Base-by-base conservation (phyloP, 2,888 invertebrate species). In the Eupithecia tripunctaria region DNA sequence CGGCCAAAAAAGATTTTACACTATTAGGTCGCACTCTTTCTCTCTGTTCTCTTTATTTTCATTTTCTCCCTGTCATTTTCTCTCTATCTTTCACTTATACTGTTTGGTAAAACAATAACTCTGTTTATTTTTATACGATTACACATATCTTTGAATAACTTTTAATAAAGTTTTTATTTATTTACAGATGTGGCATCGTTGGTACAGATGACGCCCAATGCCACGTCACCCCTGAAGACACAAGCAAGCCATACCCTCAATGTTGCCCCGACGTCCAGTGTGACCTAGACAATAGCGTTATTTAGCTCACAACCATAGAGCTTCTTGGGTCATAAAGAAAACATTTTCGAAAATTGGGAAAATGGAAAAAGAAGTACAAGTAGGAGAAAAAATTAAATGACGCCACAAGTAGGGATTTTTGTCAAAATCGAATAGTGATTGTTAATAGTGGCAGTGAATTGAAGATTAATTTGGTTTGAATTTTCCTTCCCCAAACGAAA, bases 181-280 rank as follows among this genome's bases (percentile, higher is more conserved):
- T 29, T 18, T 1, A 14, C 86, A 93, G 93, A 77, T 94, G 93
- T 75, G 91, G 88, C 0, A 25, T 69, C 0, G 82, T 89, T 0
- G 2, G 0, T 3, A 82, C 85, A 0, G 72, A 81, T 0, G 87
- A 89, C 32, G 78, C 80, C 0, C 84, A 87, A 18, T 92, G 92
- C 72, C 74, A 86, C 76, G 47, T 84, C 14, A 88, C 88, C 6
- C 82, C 85, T 0, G 73, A 10, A 43, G 89, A 92, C 63, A 71
- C 80, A 1, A 87, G 82, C 21, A 86, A 84, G 73, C 86, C 89
- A 0, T 89, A 92, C 71, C 92, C 92, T 0, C 70, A 75, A 1
- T 92, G 92, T 76, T 93, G 92, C 80, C 83, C 84, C 2, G 68
- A 77, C 0, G 59, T 91, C 41, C 85, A 85, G 73, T 92, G 92